A percentile compares a stretch with the other conserved stretches of the same genome.
These are phyloP conservation scores for Corythaixoides concolor DNA, from an alignment of 2,113 vertebrate genomes.

Conservation along the genomic window DNA sequence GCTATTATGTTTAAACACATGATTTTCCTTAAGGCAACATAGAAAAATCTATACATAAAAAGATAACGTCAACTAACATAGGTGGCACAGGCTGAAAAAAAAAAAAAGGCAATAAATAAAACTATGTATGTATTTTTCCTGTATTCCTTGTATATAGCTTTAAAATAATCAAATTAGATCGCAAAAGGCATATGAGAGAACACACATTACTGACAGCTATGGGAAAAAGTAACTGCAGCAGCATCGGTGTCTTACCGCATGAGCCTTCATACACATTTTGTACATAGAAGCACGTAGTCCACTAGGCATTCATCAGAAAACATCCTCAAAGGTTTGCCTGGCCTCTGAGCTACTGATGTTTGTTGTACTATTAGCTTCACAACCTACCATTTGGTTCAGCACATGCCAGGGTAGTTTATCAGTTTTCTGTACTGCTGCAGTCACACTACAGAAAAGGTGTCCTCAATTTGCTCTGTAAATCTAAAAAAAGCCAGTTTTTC, in stretches of 20 bases:
- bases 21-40: background rate
- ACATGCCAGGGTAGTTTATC: background rate
- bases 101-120: background rate
- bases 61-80: background rate
- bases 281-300: background rate
- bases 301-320: background rate
- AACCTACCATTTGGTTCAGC: background rate
- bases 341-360: background rate
- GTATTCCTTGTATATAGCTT: background rate
- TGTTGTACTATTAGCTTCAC: background rate
- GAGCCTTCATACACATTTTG: background rate
- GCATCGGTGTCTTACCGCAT: accelerated
- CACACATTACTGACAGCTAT: background rate
- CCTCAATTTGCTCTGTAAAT: background rate
- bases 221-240: background rate
- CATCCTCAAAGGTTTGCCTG: background rate
- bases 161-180: background rate
- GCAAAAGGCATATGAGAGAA: background rate
- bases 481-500: background rate
- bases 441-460: background rate
- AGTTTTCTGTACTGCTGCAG: background rate
- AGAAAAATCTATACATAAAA: background rate
- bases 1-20: background rate
- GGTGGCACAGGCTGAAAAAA: background rate
- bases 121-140: background rate